A percentile compares a stretch with the other conserved stretches of the same genome.
Evolutionary conservation across 2,113 vertebrate genomes (phyloP).

Genomic region (Castor canadensis): DNA sequence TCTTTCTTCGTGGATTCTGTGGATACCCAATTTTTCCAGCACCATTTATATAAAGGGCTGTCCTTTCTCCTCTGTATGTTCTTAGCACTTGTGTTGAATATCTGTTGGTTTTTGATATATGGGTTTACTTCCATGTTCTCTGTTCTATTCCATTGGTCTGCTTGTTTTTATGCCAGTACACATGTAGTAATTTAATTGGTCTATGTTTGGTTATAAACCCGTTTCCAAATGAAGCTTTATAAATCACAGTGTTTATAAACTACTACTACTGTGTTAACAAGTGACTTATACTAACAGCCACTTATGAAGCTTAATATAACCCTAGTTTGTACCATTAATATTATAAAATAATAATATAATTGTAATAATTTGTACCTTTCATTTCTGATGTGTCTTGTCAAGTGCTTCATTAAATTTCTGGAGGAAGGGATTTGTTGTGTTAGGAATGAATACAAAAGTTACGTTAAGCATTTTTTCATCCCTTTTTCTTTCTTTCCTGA

Average conservation of each 20-base stretch:
- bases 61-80: not conserved
- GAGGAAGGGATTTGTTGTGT: not conserved
- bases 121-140: not conserved
- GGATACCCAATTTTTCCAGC: not conserved
- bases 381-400: not conserved
- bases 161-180: not conserved
- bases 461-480: not conserved
- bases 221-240: not conserved
- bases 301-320: not conserved
- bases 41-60: not conserved
- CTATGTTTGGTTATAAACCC: not conserved
- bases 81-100: not conserved
- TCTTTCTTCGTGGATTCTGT: not conserved
- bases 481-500: not conserved
- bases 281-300: not conserved
- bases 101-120: not conserved
- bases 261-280: not conserved
- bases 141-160: not conserved
- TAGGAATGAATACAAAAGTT: not conserved
- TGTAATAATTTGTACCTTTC: not conserved
- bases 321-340: not conserved
- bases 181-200: not conserved
- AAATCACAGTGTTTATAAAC: too few relatives aligned
- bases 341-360: not conserved
- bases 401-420: conserved; percentile 2